phyloP scores from a whole-genome alignment of 1,140 invertebrate species.

The Drosophila tropicalis region DNA sequence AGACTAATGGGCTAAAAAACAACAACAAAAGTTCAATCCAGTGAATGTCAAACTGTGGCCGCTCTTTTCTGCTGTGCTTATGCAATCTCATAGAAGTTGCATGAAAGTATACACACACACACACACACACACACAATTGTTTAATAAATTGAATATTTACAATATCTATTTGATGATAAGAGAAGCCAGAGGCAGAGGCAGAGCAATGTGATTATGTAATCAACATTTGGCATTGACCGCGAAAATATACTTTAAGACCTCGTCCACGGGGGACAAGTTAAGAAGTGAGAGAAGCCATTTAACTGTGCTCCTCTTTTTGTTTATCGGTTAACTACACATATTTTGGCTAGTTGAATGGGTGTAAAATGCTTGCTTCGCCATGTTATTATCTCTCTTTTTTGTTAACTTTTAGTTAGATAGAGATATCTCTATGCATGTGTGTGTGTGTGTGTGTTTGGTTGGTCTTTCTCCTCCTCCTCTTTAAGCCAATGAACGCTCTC shows the following conservation, averaged over 20 bases:
- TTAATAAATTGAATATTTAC: constrained; percentile 25
- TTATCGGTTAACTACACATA: constrained; percentile 2
- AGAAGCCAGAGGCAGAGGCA: neutral
- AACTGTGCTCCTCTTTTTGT: neutral
- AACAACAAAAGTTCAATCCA: constrained; percentile 1
- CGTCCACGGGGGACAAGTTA: neutral
- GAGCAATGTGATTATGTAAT: constrained; percentile 54
- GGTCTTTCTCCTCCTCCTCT: constrained; percentile 12
- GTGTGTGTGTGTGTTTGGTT: neutral
- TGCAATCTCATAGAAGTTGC: constrained; percentile 37
- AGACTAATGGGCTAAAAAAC: constrained; percentile 33
- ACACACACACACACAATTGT: neutral
- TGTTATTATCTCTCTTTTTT: neutral
- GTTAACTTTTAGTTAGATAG: neutral
- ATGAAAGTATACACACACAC: neutral
- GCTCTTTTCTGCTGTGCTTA: constrained; percentile 30
- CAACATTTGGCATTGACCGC: constrained; percentile 62
- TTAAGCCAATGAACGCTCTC: constrained; percentile 52
- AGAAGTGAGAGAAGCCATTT: neutral
- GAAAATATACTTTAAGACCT: constrained; percentile 26
- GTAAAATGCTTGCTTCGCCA: neutral
- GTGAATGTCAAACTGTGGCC: constrained; percentile 50
- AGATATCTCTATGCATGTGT: neutral
- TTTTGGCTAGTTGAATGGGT: neutral
- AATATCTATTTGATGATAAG: constrained; percentile 36